These are phyloP conservation scores for Parauchenoglanis ngamensis DNA, from an alignment of 2,797 vertebrate genomes.

Conservation along the genomic window DNA sequence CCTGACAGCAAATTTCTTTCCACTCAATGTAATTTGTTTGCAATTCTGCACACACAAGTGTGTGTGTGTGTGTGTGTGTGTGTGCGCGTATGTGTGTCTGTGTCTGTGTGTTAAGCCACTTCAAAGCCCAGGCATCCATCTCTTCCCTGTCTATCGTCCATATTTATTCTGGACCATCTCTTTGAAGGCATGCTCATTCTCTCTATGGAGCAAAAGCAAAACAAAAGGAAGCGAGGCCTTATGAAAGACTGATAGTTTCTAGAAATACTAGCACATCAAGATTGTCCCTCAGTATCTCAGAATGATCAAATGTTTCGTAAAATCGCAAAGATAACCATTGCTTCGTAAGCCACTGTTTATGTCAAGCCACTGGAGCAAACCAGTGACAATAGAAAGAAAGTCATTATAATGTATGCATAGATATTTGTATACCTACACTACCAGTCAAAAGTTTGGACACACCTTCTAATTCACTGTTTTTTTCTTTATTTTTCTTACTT, in stretches of 20 bases:
- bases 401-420: not conserved
- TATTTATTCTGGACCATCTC: conserved; percentile 33
- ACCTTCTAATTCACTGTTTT: too few relatives aligned
- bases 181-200: not conserved
- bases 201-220: not conserved
- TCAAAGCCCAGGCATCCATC: conserved; percentile 19
- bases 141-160: conserved; percentile 17
- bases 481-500: too few relatives aligned
- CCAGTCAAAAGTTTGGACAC: too few relatives aligned
- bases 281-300: not conserved
- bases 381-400: not conserved
- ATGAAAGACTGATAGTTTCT: not conserved
- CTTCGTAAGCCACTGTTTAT: not conserved
- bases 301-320: not conserved
- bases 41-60: not conserved
- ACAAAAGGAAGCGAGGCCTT: not conserved
- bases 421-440: not conserved
- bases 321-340: not conserved
- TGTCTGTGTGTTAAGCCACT: not conserved
- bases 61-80: not conserved
- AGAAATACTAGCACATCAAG: not conserved
- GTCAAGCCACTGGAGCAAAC: not conserved
- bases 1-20: conserved; percentile 1
- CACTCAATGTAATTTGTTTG: not conserved
- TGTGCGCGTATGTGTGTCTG: not conserved